Evolutionary conservation across 2,888 invertebrate species (phyloP).

Genomic region (Orthosia incerta): DNA sequence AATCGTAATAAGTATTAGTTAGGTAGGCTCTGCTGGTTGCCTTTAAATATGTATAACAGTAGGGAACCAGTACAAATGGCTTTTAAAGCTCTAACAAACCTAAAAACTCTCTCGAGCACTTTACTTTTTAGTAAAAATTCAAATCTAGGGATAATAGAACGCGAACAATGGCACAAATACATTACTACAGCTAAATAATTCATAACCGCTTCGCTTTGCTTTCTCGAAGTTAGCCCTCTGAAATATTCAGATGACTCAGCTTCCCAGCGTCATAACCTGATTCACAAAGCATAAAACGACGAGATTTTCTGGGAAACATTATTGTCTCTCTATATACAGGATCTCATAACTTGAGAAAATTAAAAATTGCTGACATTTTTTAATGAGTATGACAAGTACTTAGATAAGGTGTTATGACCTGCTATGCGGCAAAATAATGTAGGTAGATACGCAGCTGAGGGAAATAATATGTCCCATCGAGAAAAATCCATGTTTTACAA

Average conservation of each 20-base stretch:
- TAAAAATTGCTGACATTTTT: constrained; percentile 4
- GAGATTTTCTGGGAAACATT: constrained; percentile 11
- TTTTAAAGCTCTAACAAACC: neutral
- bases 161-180: constrained; percentile 16
- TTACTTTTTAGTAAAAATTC: neutral
- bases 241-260: constrained; percentile 50
- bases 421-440: neutral
- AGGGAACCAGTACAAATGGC: neutral
- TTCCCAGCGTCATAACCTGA: constrained; percentile 13
- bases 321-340: neutral
- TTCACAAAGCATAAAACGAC: constrained; percentile 21
- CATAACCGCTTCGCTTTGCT: constrained; percentile 8
- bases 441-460: neutral
- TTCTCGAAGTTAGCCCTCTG: constrained; percentile 27
- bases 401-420: neutral
- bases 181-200: constrained; percentile 38
- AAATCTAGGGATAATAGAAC: neutral
- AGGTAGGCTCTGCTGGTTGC: neutral
- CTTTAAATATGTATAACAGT: neutral
- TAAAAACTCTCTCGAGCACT: neutral
- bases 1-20: neutral
- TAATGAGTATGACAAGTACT: neutral
- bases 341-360: neutral
- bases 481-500: no score
- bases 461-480: neutral